A percentile compares a stretch with the other conserved stretches of the same genome.
These are phyloP conservation scores for Hozukius guyotensis DNA, from an alignment of 2,797 vertebrate species.

Conservation along the genomic window DNA sequence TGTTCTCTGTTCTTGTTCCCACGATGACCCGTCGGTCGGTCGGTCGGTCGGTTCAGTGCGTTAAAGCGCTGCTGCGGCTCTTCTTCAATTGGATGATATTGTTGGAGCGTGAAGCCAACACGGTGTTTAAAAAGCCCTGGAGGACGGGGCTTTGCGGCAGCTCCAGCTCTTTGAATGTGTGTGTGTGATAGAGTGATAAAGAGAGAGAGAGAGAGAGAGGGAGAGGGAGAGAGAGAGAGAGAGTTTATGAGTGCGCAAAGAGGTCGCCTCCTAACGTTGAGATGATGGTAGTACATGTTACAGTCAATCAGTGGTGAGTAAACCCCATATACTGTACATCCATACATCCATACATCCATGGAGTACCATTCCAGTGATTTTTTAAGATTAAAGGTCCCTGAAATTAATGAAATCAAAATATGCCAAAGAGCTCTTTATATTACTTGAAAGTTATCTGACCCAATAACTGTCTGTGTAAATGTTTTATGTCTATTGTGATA, in stretches of 20 bases:
- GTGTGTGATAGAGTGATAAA: not conserved
- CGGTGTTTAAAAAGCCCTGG: slow-evolving; percentile 58
- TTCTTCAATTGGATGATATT: slow-evolving; percentile 27
- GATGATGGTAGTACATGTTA: slow-evolving; percentile 33
- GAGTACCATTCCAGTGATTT: too few relatives aligned
- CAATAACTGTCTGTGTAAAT: too few relatives aligned
- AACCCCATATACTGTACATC: too few relatives aligned
- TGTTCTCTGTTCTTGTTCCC: slow-evolving; percentile 3
- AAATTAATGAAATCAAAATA: too few relatives aligned
- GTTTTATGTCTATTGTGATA: too few relatives aligned
- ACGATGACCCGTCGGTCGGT: slow-evolving; percentile 1
- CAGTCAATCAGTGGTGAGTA: not conserved
- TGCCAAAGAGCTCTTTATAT: too few relatives aligned
- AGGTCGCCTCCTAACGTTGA: slow-evolving; percentile 59
- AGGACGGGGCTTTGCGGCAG: slow-evolving; percentile 78
- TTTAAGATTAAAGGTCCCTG: too few relatives aligned
- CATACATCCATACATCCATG: too few relatives aligned
- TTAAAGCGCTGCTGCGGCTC: slow-evolving; percentile 23
- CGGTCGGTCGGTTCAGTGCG: not conserved
- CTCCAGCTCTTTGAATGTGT: slow-evolving; percentile 21
- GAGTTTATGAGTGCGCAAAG: slow-evolving; percentile 33
- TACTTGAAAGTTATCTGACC: too few relatives aligned
- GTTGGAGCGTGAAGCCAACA: slow-evolving; percentile 61
- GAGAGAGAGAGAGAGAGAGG: not conserved
- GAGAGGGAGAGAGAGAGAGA: not conserved